Evolutionary conservation across 1,140 invertebrate genomes (phyloP).

Genomic region (Tetragnatha versicolor): DNA sequence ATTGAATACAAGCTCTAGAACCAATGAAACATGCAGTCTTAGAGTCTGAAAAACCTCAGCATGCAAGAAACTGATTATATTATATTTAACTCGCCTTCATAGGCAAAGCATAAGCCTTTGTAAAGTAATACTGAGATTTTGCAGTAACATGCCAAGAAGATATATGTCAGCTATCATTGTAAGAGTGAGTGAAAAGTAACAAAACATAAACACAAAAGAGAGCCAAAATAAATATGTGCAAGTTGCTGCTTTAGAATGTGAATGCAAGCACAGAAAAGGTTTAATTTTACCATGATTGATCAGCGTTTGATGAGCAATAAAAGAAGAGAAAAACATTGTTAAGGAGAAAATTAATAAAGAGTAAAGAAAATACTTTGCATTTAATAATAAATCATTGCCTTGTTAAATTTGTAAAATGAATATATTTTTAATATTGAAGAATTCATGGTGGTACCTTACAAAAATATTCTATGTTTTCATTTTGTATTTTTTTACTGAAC

Average conservation of each 20-base stretch:
- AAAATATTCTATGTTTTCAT: no score
- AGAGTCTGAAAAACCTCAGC: background rate
- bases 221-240: conserved; percentile 17
- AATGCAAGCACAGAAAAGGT: conserved; percentile 4
- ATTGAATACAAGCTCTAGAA: background rate
- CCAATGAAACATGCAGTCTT: background rate
- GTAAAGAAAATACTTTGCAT: background rate
- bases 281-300: conserved; percentile 29
- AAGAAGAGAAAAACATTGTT: conserved; percentile 4
- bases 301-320: conserved; percentile 35
- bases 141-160: background rate
- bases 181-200: conserved; percentile 14
- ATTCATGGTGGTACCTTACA: no score
- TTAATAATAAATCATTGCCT: background rate
- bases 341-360: background rate
- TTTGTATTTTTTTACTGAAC: no score
- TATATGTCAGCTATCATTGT: conserved; percentile 16
- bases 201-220: conserved; percentile 28
- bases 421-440: no score
- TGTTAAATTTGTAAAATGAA: no score
- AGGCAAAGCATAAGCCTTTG: background rate
- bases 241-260: conserved; percentile 1
- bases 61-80: background rate
- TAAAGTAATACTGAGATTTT: background rate
- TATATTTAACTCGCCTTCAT: background rate